Base-by-base conservation (phyloP, 2,797 vertebrate species). In the Mormyrops attenuatus region DNA sequence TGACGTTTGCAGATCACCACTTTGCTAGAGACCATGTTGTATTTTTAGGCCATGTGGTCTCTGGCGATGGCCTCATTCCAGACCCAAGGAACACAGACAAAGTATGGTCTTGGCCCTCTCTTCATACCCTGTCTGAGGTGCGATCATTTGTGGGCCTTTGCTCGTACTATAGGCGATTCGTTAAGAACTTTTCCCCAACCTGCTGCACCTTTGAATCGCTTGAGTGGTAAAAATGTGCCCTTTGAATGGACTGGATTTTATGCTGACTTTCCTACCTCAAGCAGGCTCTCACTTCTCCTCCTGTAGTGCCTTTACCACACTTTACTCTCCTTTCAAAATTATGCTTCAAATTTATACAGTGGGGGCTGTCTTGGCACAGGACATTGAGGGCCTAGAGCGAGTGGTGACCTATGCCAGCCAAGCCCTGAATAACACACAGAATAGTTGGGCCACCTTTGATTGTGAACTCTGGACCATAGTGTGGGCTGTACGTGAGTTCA, bases 11-110 rank as follows among this genome's bases (percentile, higher is more conserved):
- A 5, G 63, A 89, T 0, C 90, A 92, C 11, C 88, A 91, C 41
- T 73, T 90, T 3, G 90, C 88, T 17, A 13, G 73, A 3, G 85
- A 89, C 47, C 88, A 90, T 22, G 89, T 90, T 17, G 85, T 89
- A 6, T 91, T 90, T n/a, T 20, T 91, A 5, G 82, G 88, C 6
- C 91, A 92, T 57, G 89, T 91, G 0, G 57, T 93, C 30, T 91
- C 90, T 2, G 3, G 6, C 0, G 8, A 77, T 0, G 89, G 90
- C 41, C 88, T 93, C 4, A 90, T 87, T 49, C 89, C 89, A 0
- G 80, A 92, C 57, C 91, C 92, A 2, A 53, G 7, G 3, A 91
- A 90, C 53, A 91, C 90, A 0, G 80, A 89, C 4, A 92, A 92
- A 22, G 90, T 92, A 3, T 88, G 15, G 3, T 77, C 73, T 0